Evolutionary conservation across 2,113 vertebrate genomes (phyloP).

Genomic region (Carettochelys insculpta): DNA sequence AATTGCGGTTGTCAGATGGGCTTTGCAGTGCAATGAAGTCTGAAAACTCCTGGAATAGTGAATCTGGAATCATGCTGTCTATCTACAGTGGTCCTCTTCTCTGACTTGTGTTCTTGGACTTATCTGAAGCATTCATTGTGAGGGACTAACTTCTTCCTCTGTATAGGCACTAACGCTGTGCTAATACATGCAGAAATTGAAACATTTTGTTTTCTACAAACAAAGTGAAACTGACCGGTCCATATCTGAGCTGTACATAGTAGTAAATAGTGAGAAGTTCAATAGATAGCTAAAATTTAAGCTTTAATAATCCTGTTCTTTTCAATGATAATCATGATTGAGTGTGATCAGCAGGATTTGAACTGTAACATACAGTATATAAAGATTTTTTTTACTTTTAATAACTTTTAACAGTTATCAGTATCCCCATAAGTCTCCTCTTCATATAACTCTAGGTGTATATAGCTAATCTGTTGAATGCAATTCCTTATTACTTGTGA

Average conservation of each 20-base stretch:
- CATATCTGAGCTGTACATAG: conserved; percentile 2
- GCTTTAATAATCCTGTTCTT: background rate
- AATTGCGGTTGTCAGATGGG: rapidly evolving
- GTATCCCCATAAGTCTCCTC: background rate
- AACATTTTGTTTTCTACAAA: background rate
- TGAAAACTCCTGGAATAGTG: background rate
- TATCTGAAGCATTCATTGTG: background rate
- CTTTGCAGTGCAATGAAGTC: background rate
- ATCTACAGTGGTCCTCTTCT: background rate
- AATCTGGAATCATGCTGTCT: background rate
- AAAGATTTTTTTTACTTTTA: conserved; percentile 22
- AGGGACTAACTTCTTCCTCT: background rate
- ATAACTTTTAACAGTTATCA: background rate
- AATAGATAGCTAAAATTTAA: background rate
- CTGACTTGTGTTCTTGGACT: rapidly evolving
- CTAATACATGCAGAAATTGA: background rate
- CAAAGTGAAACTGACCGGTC: background rate
- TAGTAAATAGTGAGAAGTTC: background rate
- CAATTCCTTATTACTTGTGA: background rate
- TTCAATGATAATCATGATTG: background rate
- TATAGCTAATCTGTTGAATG: background rate
- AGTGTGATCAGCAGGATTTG: conserved; percentile 1
- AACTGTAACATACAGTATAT: background rate
- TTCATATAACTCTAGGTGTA: conserved; percentile 10
- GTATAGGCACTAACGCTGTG: background rate